phyloP scores from a whole-genome alignment of 2,888 invertebrate genomes.

The Cecidostiba fungosa region DNA sequence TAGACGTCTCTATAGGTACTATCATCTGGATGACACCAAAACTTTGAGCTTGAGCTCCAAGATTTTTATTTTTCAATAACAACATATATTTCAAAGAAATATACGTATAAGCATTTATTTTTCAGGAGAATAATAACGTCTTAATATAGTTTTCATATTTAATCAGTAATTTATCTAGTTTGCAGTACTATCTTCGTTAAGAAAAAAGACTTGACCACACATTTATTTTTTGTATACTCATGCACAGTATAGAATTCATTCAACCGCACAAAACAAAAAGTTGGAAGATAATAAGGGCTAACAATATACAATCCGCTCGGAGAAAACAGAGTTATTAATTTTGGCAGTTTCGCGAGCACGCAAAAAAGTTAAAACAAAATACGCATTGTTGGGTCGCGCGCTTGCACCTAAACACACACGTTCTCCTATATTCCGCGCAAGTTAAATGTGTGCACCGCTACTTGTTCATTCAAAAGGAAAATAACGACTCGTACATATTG shows the following conservation, averaged over 20 bases:
- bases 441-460: neutral
- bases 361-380: conserved; percentile 33
- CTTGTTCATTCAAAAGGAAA: conserved; percentile 16
- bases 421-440: neutral
- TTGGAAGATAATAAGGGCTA: neutral
- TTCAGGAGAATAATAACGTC: no score
- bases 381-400: conserved; percentile 3
- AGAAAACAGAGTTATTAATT: conserved; percentile 52
- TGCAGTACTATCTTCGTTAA: neutral
- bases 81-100: no score
- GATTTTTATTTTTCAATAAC: no score
- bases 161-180: neutral
- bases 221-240: no score
- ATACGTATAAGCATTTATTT: no score
- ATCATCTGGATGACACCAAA: no score
- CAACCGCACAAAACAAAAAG: neutral
- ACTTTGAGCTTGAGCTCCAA: no score
- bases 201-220: neutral
- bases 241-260: conserved; percentile 12
- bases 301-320: neutral
- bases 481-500: neutral
- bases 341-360: conserved; percentile 8
- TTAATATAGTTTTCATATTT: neutral
- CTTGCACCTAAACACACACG: neutral
- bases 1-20: no score